phyloP scores from a whole-genome alignment of 2,888 invertebrate species.

The Dasysyrphus tricinctus region DNA sequence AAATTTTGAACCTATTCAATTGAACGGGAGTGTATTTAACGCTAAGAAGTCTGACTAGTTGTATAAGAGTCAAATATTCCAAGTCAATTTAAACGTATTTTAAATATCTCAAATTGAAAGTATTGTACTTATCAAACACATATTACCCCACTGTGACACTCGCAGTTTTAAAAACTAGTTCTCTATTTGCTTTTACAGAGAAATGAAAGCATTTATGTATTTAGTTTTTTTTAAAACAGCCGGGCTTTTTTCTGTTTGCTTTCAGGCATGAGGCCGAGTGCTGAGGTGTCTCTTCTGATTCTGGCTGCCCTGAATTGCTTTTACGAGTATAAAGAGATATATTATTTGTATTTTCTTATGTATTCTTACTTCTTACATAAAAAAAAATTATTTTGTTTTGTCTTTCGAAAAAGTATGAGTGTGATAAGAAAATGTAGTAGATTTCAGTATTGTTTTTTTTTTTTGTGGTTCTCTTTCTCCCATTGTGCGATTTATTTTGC shows the following conservation, averaged over 20 bases:
- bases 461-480: constrained; percentile 2
- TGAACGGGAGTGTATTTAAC: no score
- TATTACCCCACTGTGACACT: constrained; percentile 1
- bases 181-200: constrained; percentile 38
- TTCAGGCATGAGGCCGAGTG: neutral
- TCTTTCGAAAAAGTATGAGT: constrained; percentile 4
- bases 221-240: neutral
- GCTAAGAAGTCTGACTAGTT: no score
- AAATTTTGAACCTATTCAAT: no score
- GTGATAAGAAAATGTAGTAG: constrained; percentile 34
- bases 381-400: neutral
- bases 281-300: constrained; percentile 17
- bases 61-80: neutral
- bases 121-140: neutral
- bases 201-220: neutral
- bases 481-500: constrained; percentile 14
- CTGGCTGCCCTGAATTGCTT: constrained; percentile 13
- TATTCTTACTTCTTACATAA: neutral
- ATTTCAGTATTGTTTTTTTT: neutral
- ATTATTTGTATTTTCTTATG: constrained; percentile 1
- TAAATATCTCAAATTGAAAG: neutral
- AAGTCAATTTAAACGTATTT: neutral
- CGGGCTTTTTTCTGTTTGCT: constrained; percentile 17
- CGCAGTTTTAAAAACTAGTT: constrained; percentile 32
- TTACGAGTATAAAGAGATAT: neutral